These are phyloP conservation scores for Seriola rivoliana DNA, from an alignment of 2,113 vertebrate genomes.

Conservation along the genomic window DNA sequence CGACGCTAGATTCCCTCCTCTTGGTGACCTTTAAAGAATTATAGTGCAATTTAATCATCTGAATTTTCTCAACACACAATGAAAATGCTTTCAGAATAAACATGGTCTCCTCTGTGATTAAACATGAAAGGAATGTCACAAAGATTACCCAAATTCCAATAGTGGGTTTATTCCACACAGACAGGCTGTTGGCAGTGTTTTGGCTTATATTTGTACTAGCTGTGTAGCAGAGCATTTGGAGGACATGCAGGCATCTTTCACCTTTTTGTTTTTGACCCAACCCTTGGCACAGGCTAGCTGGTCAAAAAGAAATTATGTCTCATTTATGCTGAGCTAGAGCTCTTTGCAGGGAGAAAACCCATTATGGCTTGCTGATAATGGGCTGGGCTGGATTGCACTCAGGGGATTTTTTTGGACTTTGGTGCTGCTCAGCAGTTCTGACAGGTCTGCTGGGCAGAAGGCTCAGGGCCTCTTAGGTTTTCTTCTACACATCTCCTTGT, in stretches of 20 bases:
- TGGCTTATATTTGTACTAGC: slow-evolving; percentile 6
- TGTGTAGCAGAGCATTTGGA: slow-evolving; percentile 29
- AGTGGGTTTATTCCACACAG: slow-evolving; percentile 53
- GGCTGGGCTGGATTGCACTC: slow-evolving; percentile 31
- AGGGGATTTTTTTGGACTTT: slow-evolving; percentile 32
- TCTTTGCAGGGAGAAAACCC: slow-evolving; percentile 51
- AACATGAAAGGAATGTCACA: slow-evolving; percentile 56
- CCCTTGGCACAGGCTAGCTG: slow-evolving; percentile 48
- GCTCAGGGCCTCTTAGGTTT: not conserved
- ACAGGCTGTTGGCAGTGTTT: slow-evolving; percentile 32
- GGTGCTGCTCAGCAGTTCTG: slow-evolving; percentile 49
- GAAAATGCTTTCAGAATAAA: slow-evolving; percentile 49
- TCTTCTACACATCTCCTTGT: not conserved
- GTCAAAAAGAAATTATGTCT: slow-evolving; percentile 59
- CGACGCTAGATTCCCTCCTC: not conserved
- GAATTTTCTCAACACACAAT: slow-evolving; percentile 32
- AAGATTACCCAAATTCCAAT: slow-evolving; percentile 60
- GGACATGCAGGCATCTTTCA: slow-evolving; percentile 61
- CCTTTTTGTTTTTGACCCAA: slow-evolving; percentile 56
- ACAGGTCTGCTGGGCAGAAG: slow-evolving; percentile 23
- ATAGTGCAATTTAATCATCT: slow-evolving; percentile 30
- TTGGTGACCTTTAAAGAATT: slow-evolving; percentile 34
- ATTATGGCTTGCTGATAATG: slow-evolving; percentile 56
- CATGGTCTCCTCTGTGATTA: slow-evolving; percentile 41
- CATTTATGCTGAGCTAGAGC: slow-evolving; percentile 58